Evolutionary conservation across 2,888 invertebrate genomes (phyloP), one percentile per base, ranked within the genome.

Genomic region (Rhagium mordax): DNA sequence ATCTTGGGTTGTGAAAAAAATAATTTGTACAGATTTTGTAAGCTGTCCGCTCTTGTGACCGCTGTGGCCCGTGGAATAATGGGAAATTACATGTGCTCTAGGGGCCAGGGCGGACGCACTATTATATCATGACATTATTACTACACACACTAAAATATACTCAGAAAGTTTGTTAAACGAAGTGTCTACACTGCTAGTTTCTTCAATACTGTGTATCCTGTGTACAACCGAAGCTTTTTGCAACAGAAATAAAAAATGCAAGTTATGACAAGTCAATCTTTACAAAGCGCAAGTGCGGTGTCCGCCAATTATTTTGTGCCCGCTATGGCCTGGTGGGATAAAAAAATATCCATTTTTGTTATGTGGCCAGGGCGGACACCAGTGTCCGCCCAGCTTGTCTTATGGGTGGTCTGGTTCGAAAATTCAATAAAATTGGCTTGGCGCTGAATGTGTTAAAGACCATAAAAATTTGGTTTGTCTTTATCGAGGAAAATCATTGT

Each of bases 41-140:
- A 49, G 49, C 49, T 49, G 49, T 49, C 49, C 15, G 49, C 49
- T 49, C 2, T 49, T 49, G 49, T 49, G 49, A 49, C 18, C 49
- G 8, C 49, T 15, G 49, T 15, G 49, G 49, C 15, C 49, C 15
- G 49, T 49, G 18, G 49, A 49, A 49, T 18, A 8, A 49, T 49
- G 8, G 8, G 18, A 49, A 49, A 15, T 49, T 49, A 15, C 16
- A 18, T 49, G 49, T 18, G 4, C 18, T 49, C 18, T 18, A 16
- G 4, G 49, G 16, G 18, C 49, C 49, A 49, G 49, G 49, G 49
- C 49, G 49, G 49, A 49, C 49, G 15, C 49, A 49, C 49, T 49
- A 47, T 47, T n/a, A n/a, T n/a, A n/a, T n/a, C n/a, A n/a, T 47
- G 24, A 47, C 8, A 47, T 7, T 15, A 47, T 3, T 47, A 47